phyloP scores from a whole-genome alignment of 2,888 invertebrate genomes.

The Athalia circularis region DNA sequence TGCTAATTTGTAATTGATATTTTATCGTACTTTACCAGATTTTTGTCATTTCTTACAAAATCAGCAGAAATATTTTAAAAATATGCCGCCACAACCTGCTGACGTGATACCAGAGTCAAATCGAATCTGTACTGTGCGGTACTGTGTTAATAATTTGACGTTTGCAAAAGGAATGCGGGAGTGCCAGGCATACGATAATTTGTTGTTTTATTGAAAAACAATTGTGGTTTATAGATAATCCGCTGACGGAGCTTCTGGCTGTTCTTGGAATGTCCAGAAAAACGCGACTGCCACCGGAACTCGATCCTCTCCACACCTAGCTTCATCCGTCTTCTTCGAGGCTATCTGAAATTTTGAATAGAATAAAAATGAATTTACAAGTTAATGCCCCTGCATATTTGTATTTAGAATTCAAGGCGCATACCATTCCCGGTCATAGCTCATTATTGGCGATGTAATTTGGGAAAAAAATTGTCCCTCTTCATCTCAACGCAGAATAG shows the following conservation, averaged over 20 bases:
- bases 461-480: not conserved
- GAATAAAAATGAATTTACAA: not conserved
- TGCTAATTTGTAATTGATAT: too few species aligned
- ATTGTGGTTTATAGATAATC: not conserved
- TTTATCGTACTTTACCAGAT: too few species aligned
- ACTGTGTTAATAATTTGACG: not conserved
- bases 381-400: not conserved
- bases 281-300: conserved; percentile 32
- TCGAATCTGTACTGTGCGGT: not conserved
- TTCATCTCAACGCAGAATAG: not conserved
- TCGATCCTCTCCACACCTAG: conserved; percentile 51
- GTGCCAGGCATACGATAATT: not conserved
- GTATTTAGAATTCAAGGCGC: not conserved
- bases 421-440: not conserved
- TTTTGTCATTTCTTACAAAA: not conserved
- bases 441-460: not conserved
- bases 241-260: not conserved
- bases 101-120: conserved; percentile 30
- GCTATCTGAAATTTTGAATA: conserved; percentile 52
- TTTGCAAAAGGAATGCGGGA: not conserved
- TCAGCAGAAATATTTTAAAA: not conserved
- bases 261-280: conserved; percentile 1
- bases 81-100: conserved; percentile 13
- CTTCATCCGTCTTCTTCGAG: conserved; percentile 51
- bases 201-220: not conserved